A percentile compares a stretch with the other conserved stretches of the same genome.
Conservation (phyloP, 2,888 invertebrate species). For the Zaprionus obscuricornis region DNA sequence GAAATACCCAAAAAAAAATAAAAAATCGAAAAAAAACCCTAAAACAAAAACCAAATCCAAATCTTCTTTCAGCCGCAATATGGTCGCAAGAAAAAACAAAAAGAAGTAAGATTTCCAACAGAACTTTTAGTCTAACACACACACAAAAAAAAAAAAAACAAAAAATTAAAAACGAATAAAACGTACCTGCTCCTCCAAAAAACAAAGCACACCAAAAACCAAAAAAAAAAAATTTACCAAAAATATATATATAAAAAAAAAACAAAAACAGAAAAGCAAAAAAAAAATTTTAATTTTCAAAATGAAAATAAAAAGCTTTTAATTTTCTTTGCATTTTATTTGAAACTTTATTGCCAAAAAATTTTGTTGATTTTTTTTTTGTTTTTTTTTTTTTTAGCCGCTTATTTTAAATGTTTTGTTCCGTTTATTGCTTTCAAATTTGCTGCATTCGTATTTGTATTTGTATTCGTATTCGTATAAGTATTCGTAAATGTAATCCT, state of each 20-base stretch:
- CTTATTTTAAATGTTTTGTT: conserved; percentile 31
- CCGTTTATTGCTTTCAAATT: conserved; percentile 40
- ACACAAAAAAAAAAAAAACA: conserved; percentile 29
- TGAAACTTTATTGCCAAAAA: conserved; percentile 59
- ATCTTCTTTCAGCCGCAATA: conserved; percentile 85
- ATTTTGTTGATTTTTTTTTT: conserved; percentile 24
- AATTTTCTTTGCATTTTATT: conserved; percentile 49
- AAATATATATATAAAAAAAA: conserved; percentile 1
- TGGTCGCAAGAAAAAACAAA: conserved; percentile 99
- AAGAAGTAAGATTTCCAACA: conserved; percentile 94
- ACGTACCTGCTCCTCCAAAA: conserved; percentile 18
- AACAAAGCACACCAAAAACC: conserved; percentile 15
- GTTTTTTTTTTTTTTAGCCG: conserved; percentile 37
- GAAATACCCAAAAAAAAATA: conserved; percentile 28
- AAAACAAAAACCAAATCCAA: conserved; percentile 73
- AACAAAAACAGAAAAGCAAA: conserved; percentile 23
- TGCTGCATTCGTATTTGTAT: conserved; percentile 35
- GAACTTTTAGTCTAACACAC: conserved; percentile 59
- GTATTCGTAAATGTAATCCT: conserved; percentile 27
- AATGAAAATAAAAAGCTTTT: conserved; percentile 26
- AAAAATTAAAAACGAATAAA: conserved; percentile 35
- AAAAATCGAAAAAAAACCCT: conserved; percentile 32
- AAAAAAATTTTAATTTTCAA: conserved; percentile 16
- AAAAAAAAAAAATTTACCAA: background rate
- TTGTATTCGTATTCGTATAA: conserved; percentile 18